phyloP scores from a whole-genome alignment of 2,888 invertebrate species.

The Caenorhabditis parvicauda region DNA sequence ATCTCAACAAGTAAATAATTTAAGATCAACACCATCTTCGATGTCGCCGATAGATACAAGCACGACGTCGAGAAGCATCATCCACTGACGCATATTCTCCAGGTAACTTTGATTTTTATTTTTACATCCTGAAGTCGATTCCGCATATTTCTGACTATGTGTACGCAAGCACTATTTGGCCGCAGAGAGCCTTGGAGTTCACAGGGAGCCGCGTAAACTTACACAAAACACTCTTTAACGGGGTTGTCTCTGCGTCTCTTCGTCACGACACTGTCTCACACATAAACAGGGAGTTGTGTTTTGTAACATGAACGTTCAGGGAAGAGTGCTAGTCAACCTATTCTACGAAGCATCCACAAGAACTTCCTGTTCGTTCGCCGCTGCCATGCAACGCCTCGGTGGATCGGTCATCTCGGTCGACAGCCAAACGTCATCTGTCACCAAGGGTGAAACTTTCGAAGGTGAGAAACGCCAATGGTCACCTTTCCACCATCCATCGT shows the following conservation, averaged over 20 bases:
- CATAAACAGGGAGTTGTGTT: background rate
- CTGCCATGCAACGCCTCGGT: constrained; percentile 93
- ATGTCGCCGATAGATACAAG: constrained; percentile 84
- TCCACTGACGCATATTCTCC: constrained; percentile 79
- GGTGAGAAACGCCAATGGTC: constrained; percentile 65
- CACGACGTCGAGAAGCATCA: constrained; percentile 80
- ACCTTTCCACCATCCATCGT: constrained; percentile 63
- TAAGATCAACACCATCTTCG: constrained; percentile 88
- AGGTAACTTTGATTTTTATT: no score
- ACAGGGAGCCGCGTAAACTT: background rate
- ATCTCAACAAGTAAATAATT: no score
- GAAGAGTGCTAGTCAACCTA: constrained; percentile 90
- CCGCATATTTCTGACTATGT: no score
- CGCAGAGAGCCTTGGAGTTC: no score
- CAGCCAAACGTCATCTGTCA: constrained; percentile 75
- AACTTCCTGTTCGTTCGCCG: constrained; percentile 90
- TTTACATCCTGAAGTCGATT: no score
- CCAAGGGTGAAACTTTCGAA: constrained; percentile 93
- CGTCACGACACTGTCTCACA: no score
- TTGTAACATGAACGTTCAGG: constrained; percentile 66
- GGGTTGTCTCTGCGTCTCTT: no score
- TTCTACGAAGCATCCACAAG: constrained; percentile 97
- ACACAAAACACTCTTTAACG: no score
- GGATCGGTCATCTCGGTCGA: constrained; percentile 88
- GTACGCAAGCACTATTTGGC: no score